Conservation (phyloP, 2,888 invertebrate species). For the Enoplolaimus lenunculus region DNA sequence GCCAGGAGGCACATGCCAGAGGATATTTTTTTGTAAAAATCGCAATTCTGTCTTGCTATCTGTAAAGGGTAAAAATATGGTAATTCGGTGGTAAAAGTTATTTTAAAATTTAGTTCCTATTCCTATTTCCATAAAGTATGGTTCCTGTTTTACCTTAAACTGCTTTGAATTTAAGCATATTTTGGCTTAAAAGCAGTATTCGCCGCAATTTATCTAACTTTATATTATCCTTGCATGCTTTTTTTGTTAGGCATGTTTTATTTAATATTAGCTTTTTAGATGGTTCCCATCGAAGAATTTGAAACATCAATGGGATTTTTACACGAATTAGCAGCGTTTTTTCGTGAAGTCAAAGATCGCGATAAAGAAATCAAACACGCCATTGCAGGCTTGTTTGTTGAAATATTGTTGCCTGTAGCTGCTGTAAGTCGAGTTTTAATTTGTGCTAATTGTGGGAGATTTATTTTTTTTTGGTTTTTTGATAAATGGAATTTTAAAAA, state of each 20-base stretch:
- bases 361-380: constrained; percentile 87
- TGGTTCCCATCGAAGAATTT: constrained; percentile 98
- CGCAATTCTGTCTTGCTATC: too few relatives aligned
- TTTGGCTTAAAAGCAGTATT: background rate
- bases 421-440: constrained; percentile 71
- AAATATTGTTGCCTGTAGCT: constrained; percentile 93
- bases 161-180: background rate
- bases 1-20: too few relatives aligned
- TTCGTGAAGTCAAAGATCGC: constrained; percentile 79
- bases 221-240: background rate
- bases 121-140: too few relatives aligned
- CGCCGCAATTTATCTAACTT: constrained; percentile 1
- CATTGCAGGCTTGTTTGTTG: constrained; percentile 90
- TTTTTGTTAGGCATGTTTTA: background rate
- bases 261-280: constrained; percentile 47
- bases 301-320: constrained; percentile 96
- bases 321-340: constrained; percentile 94
- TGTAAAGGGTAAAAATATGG: too few relatives aligned
- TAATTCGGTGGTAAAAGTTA: too few relatives aligned
- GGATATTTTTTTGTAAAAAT: too few relatives aligned
- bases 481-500: too few relatives aligned
- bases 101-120: too few relatives aligned
- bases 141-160: too few relatives aligned
- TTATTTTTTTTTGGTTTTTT: too few relatives aligned
- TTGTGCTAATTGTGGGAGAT: too few relatives aligned